Base-by-base conservation (phyloP, 2,797 vertebrate genomes). In the Galaxias olidus region DNA sequence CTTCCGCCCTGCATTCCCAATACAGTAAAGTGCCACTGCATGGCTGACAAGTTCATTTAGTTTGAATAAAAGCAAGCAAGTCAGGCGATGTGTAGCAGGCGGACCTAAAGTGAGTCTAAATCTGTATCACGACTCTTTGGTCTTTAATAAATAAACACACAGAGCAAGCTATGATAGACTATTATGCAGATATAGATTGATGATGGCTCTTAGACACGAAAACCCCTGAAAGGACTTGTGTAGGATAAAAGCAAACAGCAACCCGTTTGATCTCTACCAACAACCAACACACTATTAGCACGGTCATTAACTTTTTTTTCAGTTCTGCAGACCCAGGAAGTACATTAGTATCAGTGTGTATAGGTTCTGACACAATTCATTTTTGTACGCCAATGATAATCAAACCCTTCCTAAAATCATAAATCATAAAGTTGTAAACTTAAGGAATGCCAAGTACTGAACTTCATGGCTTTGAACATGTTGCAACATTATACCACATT, bases 81-180 rank as follows among this genome's bases (percentile, higher is more conserved):
- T 78, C 68, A 45, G 20, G 44, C 68, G 59, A 71, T 58, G 48
- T 51, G 65, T 75, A 63, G 68, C 75, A 50, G 40, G 73, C 64
- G 64, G 20, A 67, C 65, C 74, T 57, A 79, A 72, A 84, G 61
- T 73, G 73, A 74, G 71, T 89, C 81, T 88, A 88, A 87, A 90
- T 88, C 71, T 65, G 75, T 53, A 65, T 52, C 73, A 43, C 52
- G 56, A 65, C 69, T 75, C 68, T 77, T 73, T 82, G 6, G 40
- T 73, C 76, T 73, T 87, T 44, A 85, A 83, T 86, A 85, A 85
- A 78, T 88, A 87, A 87, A 86, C 66, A 43, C n/a, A 47, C 76
- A 69, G 73, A 47, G 30, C 30, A 30, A 30, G 30, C 30, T 30
- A 30, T 30, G 30, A 30, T 30, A 30, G 2, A 30, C 30, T 30